Evolutionary conservation across 2,113 vertebrate species (phyloP).

Genomic region (Phyllostomus hastatus): DNA sequence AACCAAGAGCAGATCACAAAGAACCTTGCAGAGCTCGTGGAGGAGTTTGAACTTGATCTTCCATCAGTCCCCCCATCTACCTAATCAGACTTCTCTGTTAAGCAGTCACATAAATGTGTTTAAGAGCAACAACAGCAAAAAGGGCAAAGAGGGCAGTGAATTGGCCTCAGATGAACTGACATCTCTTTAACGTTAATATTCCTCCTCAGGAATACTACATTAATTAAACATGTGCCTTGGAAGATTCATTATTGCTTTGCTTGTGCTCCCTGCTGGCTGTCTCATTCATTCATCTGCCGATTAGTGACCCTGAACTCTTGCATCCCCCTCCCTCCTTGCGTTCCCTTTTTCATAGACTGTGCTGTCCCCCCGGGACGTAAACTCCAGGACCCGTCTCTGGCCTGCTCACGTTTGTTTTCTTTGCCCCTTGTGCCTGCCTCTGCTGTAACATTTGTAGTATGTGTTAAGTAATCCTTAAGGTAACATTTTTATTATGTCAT

Average conservation of each 20-base stretch:
- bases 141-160: slow-evolving; percentile 13
- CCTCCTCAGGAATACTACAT: slow-evolving; percentile 33
- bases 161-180: slow-evolving; percentile 60
- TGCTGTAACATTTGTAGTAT: slow-evolving; percentile 88
- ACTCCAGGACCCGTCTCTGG: slow-evolving; percentile 81
- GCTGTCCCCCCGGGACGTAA: slow-evolving; percentile 76
- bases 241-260: slow-evolving; percentile 74
- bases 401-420: slow-evolving; percentile 86
- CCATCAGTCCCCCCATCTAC: background rate
- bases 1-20: background rate
- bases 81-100: slow-evolving; percentile 15
- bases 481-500: slow-evolving; percentile 90
- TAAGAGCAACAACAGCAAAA: slow-evolving; percentile 22
- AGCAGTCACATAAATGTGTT: slow-evolving; percentile 30
- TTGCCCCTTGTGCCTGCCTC: slow-evolving; percentile 87
- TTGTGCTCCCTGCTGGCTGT: slow-evolving; percentile 75
- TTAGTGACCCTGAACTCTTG: slow-evolving; percentile 72
- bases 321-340: slow-evolving; percentile 60
- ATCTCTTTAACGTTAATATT: slow-evolving; percentile 41
- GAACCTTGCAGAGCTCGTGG: background rate
- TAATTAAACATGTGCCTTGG: slow-evolving; percentile 61
- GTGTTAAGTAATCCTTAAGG: slow-evolving; percentile 91
- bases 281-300: slow-evolving; percentile 77
- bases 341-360: slow-evolving; percentile 79
- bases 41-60: background rate